Base-by-base conservation (phyloP, 1,140 invertebrate species). In the Lethrus apterus region DNA sequence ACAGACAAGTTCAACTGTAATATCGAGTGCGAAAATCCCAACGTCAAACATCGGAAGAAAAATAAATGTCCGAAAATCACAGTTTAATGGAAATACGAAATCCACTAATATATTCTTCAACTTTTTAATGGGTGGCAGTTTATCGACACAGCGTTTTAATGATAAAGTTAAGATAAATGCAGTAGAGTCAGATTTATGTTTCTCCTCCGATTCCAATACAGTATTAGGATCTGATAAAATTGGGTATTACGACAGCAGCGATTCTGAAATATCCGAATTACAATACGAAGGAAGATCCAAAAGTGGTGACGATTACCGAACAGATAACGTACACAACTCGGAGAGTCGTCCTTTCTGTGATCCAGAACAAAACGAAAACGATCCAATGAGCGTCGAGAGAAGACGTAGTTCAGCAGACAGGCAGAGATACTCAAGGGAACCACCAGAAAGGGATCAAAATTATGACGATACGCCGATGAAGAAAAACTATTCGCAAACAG, bases 391-490 rank as follows among this genome's bases (percentile, higher is more conserved):
- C 29, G 33, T 29, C 23, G 21, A 44, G 11, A 19, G 18, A 31
- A 29, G 5, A 3, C 15, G 4, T 20, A 15, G 18, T 42, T 19
- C 40, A 15, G 24, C 24, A 13, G 33, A 35, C 9, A 21, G 20
- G 14, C 4, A 42, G 34, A 45, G 44, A n/a, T 54, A 54, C 41
- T 54, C 52, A 7, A 26, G 52, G 7, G 48, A 54, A 38, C 44
- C 40, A 14, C 44, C 52, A 4, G 52, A 54, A 43, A 32, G 46
- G 17, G 52, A 54, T 43, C 41, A 32, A 10, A 38, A 23, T 24
- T 38, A 42, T 42, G 40, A 42, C 8, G 24, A 42, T 17, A 29
- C 10, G 17, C 19, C 17, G 14, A 26, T n/a, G n/a, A n/a, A n/a
- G n/a, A n/a, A n/a, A n/a, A n/a, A n/a, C n/a, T n/a, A n/a, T n/a